Evolutionary conservation across 2,797 vertebrate genomes (phyloP), one percentile per base, ranked within the genome.

Genomic region (Bucorvus abyssinicus): DNA sequence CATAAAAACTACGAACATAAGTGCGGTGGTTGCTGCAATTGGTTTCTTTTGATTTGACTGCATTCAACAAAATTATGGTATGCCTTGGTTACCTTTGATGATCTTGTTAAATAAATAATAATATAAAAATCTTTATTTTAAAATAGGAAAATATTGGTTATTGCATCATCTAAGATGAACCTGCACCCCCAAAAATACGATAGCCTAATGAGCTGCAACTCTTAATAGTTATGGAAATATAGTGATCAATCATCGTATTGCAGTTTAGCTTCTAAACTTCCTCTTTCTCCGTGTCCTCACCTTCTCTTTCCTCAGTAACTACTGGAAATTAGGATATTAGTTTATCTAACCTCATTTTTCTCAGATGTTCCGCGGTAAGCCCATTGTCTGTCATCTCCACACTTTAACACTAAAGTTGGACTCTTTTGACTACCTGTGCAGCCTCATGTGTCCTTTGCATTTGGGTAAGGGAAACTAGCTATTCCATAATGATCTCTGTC

Each of bases 1-100:
- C 2, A 45, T 59, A 47, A 76, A 52, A 64, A n/a, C 9, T 70
- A 11, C 34, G 78, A 93, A 61, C 59, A 57, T 57, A 84, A 63
- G 15, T 6, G 5, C 0, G 1, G 29, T 1, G 1, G 6, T 50
- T 71, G 14, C 8, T 0, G 0, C 5, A 71, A 24, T 38, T 57
- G 52, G 38, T 63, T 74, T 29, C 2, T 60, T 92, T 73, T 71
- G 0, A 59, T 89, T 75, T 82, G 21, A 69, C 44, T 76, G 3
- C 4, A 23, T 69, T 84, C 14, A 23, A 50, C 5, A 76, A 82
- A 6, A 9, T 73, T 59, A 36, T 34, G 4, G 8, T 57, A 44
- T 69, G 10, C 10, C 6, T 3, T 2, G 9, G 8, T 82, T 7
- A 24, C 30, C 26, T 89, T 57, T 63, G 15, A 73, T 52, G 36